These are phyloP conservation scores for Pachliopta kotzebuea DNA, from an alignment of 2,888 invertebrate genomes.

Conservation along the genomic window DNA sequence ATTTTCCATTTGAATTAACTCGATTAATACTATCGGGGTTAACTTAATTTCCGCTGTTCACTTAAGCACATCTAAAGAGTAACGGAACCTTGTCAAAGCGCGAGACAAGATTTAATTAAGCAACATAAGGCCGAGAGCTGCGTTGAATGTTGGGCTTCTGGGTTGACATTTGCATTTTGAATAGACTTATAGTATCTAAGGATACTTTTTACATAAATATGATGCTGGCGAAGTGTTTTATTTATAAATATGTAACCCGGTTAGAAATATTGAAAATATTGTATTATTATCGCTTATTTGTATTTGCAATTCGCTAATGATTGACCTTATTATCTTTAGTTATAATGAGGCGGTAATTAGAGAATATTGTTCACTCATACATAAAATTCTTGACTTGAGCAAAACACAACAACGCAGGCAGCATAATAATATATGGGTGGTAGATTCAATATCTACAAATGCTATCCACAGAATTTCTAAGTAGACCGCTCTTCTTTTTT, in stretches of 20 bases:
- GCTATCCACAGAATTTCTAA: too few species aligned
- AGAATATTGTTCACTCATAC: too few species aligned
- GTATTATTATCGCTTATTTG: neutral
- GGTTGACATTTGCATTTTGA: constrained; percentile 24
- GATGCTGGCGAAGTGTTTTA: neutral
- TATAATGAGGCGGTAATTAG: too few species aligned
- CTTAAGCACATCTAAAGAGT: constrained; percentile 8
- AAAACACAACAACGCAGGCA: too few species aligned
- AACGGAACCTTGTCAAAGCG: constrained; percentile 24
- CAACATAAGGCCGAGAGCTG: constrained; percentile 16
- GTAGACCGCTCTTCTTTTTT: too few species aligned
- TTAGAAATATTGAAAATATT: neutral
- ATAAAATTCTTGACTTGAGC: too few species aligned
- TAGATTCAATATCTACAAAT: too few species aligned
- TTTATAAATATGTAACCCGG: neutral
- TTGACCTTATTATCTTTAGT: too few species aligned
- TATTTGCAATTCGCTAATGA: too few species aligned
- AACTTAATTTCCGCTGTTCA: constrained; percentile 21
- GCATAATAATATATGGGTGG: too few species aligned
- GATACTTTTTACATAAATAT: constrained; percentile 3
- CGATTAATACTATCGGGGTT: constrained; percentile 17
- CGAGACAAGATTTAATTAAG: constrained; percentile 29
- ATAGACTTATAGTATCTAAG: constrained; percentile 8
- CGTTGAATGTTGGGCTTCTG: constrained; percentile 22
- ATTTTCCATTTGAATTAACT: constrained; percentile 7